Evolutionary conservation across 1,140 invertebrate species (phyloP), one percentile per base, ranked within the genome.

Genomic region (Megathymus violae): DNA sequence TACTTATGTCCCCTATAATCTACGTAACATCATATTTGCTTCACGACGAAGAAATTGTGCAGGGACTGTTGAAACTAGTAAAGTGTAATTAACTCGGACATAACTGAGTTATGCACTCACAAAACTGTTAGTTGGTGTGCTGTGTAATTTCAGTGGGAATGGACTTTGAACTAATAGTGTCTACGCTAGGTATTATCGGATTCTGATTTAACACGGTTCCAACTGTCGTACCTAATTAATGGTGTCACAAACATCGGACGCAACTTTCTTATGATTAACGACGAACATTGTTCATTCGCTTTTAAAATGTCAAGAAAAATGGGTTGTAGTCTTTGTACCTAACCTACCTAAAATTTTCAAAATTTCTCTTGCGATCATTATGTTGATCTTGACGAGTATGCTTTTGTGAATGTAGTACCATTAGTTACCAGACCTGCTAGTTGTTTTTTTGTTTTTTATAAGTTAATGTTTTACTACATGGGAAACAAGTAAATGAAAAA

Each of bases 21-120:
- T 31, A 31, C 27, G 27, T 36, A n/a, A 46, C 14, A 34, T 58
- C 41, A 44, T 58, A 58, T 34, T 46, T 15, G 54, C 25, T 58
- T 56, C 46, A 58, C 17, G 38, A 56, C 25, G 40, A 58, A 58
- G 54, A 58, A 46, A 58, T 46, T 58, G 25, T 58, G 19, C 41
- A 58, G 40, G 41, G 40, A 56, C 22, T 43, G 25, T 13, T 58
- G 40, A 27, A 46, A 46, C 54, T 34, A 44, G 25, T 19, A 41
- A 19, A 58, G 54, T 41, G 54, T 58, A 31, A 46, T 41, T 58
- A 58, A 46, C 54, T 58, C 40, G 19, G 31, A 44, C 25, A 41
- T 58, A 58, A 58, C 54, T 46, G 54, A 58, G 43, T 58, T 58
- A 58, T 43, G 54, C 16, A 58, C 54, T 58, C 36, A 41, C 44